These are phyloP conservation scores for Pionites leucogaster DNA, from an alignment of 2,113 vertebrate species.

Conservation along the genomic window DNA sequence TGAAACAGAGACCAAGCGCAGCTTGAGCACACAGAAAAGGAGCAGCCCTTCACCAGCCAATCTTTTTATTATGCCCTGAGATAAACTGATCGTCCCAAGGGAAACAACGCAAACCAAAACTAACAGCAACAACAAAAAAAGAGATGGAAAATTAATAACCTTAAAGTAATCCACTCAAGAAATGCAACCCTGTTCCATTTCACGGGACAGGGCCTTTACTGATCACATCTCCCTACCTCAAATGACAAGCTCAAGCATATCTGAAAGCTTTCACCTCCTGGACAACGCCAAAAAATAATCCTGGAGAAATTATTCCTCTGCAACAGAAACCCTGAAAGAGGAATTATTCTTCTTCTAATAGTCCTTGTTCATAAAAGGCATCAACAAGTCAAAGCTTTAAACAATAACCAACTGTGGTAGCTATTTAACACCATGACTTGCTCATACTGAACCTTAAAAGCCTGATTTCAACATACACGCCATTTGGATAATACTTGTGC, in stretches of 20 bases:
- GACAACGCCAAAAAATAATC: not conserved
- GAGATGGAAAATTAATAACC: not conserved
- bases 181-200: not conserved
- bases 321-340: conserved; percentile 9
- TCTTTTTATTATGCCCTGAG: conserved; percentile 3
- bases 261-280: conserved; percentile 32
- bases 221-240: not conserved
- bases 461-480: not conserved
- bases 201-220: not conserved
- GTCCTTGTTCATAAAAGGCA: not conserved
- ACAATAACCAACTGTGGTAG: not conserved
- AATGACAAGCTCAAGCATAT: not conserved
- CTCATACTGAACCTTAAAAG: not conserved
- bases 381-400: not conserved
- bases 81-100: conserved; percentile 18
- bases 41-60: not conserved
- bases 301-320: not conserved
- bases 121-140: not conserved
- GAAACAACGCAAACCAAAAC: not conserved
- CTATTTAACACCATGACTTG: not conserved
- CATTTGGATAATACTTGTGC: not conserved
- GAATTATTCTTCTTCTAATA: conserved; percentile 26
- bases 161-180: conserved; percentile 11
- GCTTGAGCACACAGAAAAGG: not conserved
- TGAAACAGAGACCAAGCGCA: not conserved